Base-by-base conservation (phyloP, 1,140 invertebrate species). In the Cydia pomonella region DNA sequence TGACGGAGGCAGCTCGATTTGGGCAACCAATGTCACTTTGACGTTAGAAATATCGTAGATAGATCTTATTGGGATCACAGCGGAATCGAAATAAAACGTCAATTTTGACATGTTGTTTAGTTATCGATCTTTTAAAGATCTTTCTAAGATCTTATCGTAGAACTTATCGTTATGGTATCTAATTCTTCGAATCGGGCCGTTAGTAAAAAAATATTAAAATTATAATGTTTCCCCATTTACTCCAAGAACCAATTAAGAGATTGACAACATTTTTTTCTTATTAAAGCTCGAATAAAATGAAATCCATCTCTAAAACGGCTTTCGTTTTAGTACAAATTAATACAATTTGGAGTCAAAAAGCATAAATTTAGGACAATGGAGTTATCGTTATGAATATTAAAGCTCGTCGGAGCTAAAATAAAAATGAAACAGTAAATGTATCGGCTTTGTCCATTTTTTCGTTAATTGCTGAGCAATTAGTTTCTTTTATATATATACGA, bases 361-460 rank as follows among this genome's bases (percentile, higher is more conserved):
- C 53, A 23, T 23, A 18, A n/a, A 50, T 59, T 59, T 59, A 23
- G 21, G 9, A 59, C 53, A 59, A 59, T 59, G 21, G 21, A 59
- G 53, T 59, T 59, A 23, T 6, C 53, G 16, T 59, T 59, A 59
- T 59, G 21, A 59, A 59, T 59, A 59, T 59, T 59, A 59, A 59
- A 59, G 50, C 50, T 18, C n/a, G 50, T 53, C 50, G 50, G 7
- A 18, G 16, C n/a, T 53, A 18, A 53, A 53, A 18, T 18, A 53
- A 10, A 59, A 59, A 23, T 10, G n/a, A 41, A 41, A 41, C 41
- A 3, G 41, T 44, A 44, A 44, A 44, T 44, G 41, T 44, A 44
- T 44, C 41, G 53, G 21, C 3, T 23, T 59, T 23, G 53, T 59
- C 23, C 53, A 10, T n/a, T 23, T 59, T 59, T 18, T 9, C 16